phyloP scores from a whole-genome alignment of 2,888 invertebrate genomes.

The Trachelus stipa region DNA sequence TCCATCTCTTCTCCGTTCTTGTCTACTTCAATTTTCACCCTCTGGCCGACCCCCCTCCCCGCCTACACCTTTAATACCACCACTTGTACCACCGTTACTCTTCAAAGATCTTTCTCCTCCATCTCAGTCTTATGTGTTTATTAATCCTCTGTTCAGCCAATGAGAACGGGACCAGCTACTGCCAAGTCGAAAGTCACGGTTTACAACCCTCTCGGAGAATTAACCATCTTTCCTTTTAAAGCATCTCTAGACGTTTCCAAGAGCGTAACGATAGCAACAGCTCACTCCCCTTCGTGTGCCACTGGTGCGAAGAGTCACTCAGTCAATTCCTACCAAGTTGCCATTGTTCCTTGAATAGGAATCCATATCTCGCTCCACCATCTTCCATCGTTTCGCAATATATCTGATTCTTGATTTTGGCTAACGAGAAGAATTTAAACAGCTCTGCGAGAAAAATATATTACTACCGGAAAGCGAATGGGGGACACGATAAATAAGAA shows the following conservation, averaged over 20 bases:
- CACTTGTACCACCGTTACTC: not conserved
- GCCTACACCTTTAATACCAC: slow-evolving; percentile 2
- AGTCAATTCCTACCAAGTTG: not conserved
- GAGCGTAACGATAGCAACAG: not conserved
- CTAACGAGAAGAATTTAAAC: not conserved
- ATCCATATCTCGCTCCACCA: not conserved
- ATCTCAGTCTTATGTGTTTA: slow-evolving; percentile 44
- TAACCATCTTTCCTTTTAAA: slow-evolving; percentile 14
- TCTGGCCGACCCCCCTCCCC: slow-evolving; percentile 14
- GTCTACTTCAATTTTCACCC: not conserved
- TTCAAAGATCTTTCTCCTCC: not conserved
- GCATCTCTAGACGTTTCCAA: not conserved
- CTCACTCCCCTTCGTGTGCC: not conserved
- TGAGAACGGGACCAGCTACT: not conserved
- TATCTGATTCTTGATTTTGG: not conserved
- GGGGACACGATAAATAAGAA: not conserved
- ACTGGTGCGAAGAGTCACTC: not conserved
- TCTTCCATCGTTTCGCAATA: not conserved
- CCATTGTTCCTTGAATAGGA: not conserved
- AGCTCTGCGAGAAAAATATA: not conserved
- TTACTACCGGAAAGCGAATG: not conserved
- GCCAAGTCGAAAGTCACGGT: not conserved
- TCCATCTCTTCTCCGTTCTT: not conserved
- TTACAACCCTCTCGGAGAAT: slow-evolving; percentile 13
- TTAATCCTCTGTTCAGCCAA: slow-evolving; percentile 34